These are phyloP conservation scores for Lutjanus erythropterus DNA, from an alignment of 2,113 vertebrate species.

Conservation along the genomic window DNA sequence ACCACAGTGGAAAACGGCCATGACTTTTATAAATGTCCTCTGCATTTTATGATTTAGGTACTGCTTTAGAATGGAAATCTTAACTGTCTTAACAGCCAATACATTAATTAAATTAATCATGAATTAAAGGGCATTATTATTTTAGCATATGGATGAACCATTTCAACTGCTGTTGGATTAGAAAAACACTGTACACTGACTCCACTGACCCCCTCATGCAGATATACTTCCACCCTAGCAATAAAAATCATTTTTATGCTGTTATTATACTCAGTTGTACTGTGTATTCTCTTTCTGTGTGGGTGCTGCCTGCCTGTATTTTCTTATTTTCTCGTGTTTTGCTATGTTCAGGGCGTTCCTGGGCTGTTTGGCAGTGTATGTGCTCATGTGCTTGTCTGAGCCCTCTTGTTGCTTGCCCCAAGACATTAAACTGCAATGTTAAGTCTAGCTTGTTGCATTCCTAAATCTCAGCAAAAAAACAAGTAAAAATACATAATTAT, in stretches of 20 bases:
- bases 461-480: not conserved
- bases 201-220: too few relatives aligned
- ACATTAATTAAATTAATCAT: not conserved
- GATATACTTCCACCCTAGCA: too few relatives aligned
- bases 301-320: too few relatives aligned
- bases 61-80: not conserved
- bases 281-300: too few relatives aligned
- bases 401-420: not conserved
- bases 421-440: not conserved
- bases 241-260: too few relatives aligned
- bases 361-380: too few relatives aligned
- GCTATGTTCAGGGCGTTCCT: too few relatives aligned
- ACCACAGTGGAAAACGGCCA: constrained; percentile 21
- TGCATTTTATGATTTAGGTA: constrained; percentile 13
- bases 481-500: not conserved
- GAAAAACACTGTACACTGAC: too few relatives aligned
- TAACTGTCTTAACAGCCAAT: not conserved
- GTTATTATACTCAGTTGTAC: too few relatives aligned
- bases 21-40: constrained; percentile 33
- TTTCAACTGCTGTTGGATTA: constrained; percentile 1
- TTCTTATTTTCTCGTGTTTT: too few relatives aligned
- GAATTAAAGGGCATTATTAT: constrained; percentile 17
- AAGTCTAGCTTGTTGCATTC: not conserved
- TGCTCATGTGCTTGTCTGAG: not conserved
- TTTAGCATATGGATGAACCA: constrained; percentile 16